Conservation (phyloP, 2,113 vertebrate species). For the Bostrychus sinensis region DNA sequence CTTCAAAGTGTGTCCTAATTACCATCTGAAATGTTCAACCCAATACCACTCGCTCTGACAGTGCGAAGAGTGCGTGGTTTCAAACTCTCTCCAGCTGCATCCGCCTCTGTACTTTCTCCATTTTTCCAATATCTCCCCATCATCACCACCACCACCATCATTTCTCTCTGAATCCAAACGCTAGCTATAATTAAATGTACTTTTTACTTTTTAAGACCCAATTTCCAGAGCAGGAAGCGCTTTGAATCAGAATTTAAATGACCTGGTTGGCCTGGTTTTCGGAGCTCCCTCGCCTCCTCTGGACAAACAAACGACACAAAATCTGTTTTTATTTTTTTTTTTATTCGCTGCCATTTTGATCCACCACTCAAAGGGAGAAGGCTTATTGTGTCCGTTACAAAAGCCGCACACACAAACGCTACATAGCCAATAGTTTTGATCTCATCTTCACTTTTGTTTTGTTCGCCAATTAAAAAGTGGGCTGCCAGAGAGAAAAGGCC, state of each 20-base stretch:
- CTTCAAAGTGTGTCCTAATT: slow-evolving; percentile 53
- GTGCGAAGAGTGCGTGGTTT: slow-evolving; percentile 5
- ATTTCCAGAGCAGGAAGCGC: slow-evolving; percentile 62
- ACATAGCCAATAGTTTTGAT: slow-evolving; percentile 37
- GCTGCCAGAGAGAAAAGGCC: slow-evolving; percentile 44
- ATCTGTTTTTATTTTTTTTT: slow-evolving; percentile 61
- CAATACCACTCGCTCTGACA: slow-evolving; percentile 21
- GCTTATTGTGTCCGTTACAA: slow-evolving; percentile 32
- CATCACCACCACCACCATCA: no score
- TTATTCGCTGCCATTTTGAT: slow-evolving; percentile 59
- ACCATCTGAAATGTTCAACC: slow-evolving; percentile 65
- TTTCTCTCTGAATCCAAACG: slow-evolving; percentile 49
- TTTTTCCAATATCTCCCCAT: slow-evolving; percentile 3
- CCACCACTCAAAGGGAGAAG: slow-evolving; percentile 32
- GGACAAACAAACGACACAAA: slow-evolving; percentile 49
- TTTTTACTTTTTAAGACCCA: slow-evolving; percentile 54
- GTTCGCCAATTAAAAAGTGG: slow-evolving; percentile 55
- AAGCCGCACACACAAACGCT: slow-evolving; percentile 2
- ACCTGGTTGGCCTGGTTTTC: slow-evolving; percentile 54
- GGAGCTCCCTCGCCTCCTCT: slow-evolving; percentile 24
- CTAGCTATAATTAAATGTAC: slow-evolving; percentile 59
- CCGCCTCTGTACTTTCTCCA: slow-evolving; percentile 16
- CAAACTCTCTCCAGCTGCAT: slow-evolving; percentile 52
- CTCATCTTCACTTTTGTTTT: slow-evolving; percentile 53
- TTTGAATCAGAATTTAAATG: slow-evolving; percentile 64